Percentiles rank a stretch among this genome's conserved stretches.
Evolutionary conservation across 2,888 invertebrate species (phyloP).

Genomic region (Eupithecia dodoneata): DNA sequence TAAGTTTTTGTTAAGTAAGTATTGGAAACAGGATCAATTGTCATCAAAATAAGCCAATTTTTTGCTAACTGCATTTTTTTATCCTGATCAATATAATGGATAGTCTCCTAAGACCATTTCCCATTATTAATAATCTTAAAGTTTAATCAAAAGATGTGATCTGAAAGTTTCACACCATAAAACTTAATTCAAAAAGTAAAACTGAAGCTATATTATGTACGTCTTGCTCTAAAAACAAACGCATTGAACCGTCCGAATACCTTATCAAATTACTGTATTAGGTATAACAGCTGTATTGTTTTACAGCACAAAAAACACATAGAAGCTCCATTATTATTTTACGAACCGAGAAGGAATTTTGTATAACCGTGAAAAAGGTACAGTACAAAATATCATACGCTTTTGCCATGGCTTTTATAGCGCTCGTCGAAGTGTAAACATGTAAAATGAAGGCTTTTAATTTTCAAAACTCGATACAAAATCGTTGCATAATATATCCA

Average conservation of each 20-base stretch:
- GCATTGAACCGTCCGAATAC: background rate
- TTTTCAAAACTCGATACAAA: background rate
- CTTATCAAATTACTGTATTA: constrained; percentile 1
- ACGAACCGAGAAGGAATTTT: constrained; percentile 35
- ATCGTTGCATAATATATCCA: background rate
- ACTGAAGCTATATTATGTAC: background rate
- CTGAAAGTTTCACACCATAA: background rate
- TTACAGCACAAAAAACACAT: constrained; percentile 24
- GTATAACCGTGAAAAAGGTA: constrained; percentile 30
- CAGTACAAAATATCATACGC: constrained; percentile 39
- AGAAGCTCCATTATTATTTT: constrained; percentile 21
- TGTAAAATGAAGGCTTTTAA: constrained; percentile 15
- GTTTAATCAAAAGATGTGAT: background rate
- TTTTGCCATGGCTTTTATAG: constrained; percentile 39
- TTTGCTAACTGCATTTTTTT: no score
- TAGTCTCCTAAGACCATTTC: no score
- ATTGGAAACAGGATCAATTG: no score
- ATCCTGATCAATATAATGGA: no score
- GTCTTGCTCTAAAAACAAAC: background rate
- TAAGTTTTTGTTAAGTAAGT: no score
- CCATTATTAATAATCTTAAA: no score
- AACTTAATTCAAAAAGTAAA: background rate
- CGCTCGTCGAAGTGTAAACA: constrained; percentile 35
- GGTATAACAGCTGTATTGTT: constrained; percentile 17
- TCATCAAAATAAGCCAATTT: no score